Percentiles rank a stretch among this genome's conserved stretches.
These are phyloP conservation scores for Phaethornis superciliosus DNA, from an alignment of 2,113 vertebrate species.

Conservation along the genomic window DNA sequence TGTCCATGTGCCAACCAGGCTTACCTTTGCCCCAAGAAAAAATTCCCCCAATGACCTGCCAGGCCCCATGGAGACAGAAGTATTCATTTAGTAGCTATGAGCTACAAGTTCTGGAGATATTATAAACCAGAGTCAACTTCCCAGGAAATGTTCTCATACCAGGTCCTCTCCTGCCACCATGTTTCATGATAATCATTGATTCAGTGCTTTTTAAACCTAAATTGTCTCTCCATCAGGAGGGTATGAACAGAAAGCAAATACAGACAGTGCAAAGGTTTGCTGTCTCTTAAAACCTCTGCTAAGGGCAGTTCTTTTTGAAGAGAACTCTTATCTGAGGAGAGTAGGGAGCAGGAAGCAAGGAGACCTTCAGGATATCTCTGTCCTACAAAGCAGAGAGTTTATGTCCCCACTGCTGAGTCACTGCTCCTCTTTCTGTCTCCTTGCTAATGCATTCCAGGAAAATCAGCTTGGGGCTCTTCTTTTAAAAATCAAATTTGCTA, in stretches of 20 bases:
- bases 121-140: not conserved
- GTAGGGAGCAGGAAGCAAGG: not conserved
- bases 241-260: not conserved
- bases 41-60: not conserved
- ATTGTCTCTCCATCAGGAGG: not conserved
- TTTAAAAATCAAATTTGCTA: not conserved
- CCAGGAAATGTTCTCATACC: not conserved
- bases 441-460: not conserved
- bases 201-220: not conserved
- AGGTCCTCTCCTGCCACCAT: not conserved
- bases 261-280: not conserved
- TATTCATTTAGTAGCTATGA: not conserved
- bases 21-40: not conserved
- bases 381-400: not conserved
- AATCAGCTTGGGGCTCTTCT: not conserved
- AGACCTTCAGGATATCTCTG: not conserved
- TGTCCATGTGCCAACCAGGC: not conserved
- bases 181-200: not conserved
- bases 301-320: not conserved
- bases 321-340: not conserved
- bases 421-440: rapidly evolving
- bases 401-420: rapidly evolving
- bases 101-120: not conserved
- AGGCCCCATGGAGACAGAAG: rapidly evolving
- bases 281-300: not conserved